Percentiles rank a stretch among this genome's conserved stretches.
Conservation (phyloP, 2,888 invertebrate genomes). For the Nemotelus pantherinus region DNA sequence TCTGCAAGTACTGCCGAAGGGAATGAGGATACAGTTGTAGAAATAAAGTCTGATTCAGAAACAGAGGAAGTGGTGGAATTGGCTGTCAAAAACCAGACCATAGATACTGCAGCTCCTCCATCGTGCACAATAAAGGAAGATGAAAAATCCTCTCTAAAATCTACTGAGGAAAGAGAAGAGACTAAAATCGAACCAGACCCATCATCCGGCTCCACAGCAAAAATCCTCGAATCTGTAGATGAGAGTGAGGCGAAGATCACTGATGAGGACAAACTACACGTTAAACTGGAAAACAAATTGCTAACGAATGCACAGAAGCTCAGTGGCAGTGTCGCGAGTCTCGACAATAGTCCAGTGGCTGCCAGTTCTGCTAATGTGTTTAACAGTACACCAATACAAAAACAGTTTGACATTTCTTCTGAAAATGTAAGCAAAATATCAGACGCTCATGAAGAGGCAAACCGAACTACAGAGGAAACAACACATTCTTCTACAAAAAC, state of each 20-base stretch:
- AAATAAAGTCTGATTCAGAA: background rate
- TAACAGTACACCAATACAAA: slow-evolving; percentile 52
- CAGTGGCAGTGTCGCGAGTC: slow-evolving; percentile 51
- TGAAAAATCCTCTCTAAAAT: too few species aligned
- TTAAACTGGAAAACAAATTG: slow-evolving; percentile 49
- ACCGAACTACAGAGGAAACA: slow-evolving; percentile 2
- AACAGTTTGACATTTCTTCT: slow-evolving; percentile 52
- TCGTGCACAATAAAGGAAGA: too few species aligned
- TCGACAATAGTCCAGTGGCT: slow-evolving; percentile 47
- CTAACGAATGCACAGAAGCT: slow-evolving; percentile 46
- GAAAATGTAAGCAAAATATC: slow-evolving; percentile 54
- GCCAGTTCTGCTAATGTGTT: slow-evolving; percentile 50
- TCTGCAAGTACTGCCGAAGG: background rate
- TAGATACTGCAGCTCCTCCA: too few species aligned
- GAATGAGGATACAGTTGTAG: background rate
- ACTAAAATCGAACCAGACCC: background rate
- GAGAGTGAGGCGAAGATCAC: background rate
- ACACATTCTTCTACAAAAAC: slow-evolving; percentile 39
- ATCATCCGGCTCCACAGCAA: background rate
- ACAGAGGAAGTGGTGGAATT: background rate
- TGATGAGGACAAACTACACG: background rate
- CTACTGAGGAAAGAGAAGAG: background rate
- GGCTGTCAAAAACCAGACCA: background rate
- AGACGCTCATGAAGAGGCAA: slow-evolving; percentile 45
- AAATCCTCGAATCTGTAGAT: background rate